These are phyloP conservation scores for Otis tarda DNA, from an alignment of 2,113 vertebrate species.

Conservation along the genomic window DNA sequence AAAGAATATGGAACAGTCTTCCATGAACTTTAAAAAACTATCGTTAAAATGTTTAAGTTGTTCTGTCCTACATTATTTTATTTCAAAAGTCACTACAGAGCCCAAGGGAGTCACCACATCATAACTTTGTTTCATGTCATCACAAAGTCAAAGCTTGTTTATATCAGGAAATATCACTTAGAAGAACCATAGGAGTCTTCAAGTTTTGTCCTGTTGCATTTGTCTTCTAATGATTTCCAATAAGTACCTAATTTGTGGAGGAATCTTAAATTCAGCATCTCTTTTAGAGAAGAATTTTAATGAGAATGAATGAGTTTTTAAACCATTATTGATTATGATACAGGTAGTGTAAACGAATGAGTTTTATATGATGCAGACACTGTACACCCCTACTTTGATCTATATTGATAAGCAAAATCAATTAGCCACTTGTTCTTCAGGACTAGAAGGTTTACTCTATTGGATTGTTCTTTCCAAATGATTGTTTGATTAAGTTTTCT, in stretches of 20 bases:
- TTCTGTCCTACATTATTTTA: neutral
- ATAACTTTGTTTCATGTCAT: neutral
- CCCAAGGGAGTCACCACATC: neutral
- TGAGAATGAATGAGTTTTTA: constrained; percentile 22
- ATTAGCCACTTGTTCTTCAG: constrained; percentile 56
- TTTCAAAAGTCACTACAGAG: neutral
- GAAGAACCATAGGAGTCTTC: neutral
- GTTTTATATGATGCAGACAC: constrained; percentile 45
- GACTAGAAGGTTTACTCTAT: constrained; percentile 32
- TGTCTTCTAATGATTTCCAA: neutral
- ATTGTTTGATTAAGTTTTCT: constrained; percentile 69
- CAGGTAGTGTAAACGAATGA: constrained; percentile 28
- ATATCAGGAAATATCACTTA: neutral
- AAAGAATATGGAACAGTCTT: neutral
- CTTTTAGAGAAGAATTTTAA: neutral
- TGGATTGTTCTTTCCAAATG: constrained; percentile 66
- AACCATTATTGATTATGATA: constrained; percentile 30
- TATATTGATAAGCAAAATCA: constrained; percentile 68
- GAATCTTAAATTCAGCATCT: neutral
- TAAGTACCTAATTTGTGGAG: neutral
- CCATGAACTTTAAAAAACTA: neutral
- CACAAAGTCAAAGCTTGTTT: neutral
- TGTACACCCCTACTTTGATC: constrained; percentile 4
- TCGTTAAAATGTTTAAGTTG: neutral
- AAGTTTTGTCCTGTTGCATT: neutral